A percentile compares a stretch with the other conserved stretches of the same genome.
Conservation (phyloP, 2,113 vertebrate species). For the Gymnobelideus leadbeateri region DNA sequence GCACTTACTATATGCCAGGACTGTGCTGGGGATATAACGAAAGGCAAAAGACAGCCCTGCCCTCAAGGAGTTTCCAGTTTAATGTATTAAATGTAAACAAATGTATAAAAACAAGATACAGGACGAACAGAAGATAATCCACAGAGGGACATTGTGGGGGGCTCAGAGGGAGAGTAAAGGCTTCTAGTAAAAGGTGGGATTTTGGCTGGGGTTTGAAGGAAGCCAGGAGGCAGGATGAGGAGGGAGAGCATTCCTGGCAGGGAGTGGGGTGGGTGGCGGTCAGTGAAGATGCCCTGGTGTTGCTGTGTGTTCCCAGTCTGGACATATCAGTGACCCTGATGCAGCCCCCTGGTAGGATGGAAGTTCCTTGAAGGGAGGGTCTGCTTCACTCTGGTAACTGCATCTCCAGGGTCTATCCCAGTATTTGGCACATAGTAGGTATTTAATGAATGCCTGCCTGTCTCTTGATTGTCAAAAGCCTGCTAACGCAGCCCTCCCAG, state of each 20-base stretch:
- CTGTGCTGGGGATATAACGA: background rate
- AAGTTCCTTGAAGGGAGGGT: background rate
- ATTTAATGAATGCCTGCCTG: background rate
- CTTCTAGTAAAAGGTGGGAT: background rate
- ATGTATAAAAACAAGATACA: background rate
- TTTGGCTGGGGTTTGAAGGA: background rate
- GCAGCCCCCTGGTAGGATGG: background rate
- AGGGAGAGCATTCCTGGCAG: background rate
- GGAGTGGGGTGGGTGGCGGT: background rate
- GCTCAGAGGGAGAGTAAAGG: background rate
- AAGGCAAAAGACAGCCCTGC: background rate
- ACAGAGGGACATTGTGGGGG: background rate
- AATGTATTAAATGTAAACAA: background rate
- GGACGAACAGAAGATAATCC: background rate
- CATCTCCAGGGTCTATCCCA: background rate
- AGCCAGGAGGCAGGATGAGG: too few species aligned
- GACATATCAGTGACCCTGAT: background rate
- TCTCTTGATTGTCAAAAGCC: background rate
- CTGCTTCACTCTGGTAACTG: background rate
- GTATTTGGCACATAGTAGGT: background rate
- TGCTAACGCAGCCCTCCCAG: background rate
- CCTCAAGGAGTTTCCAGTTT: background rate
- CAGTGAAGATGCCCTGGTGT: background rate
- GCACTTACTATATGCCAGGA: background rate
- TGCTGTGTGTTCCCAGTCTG: background rate